These are phyloP conservation scores for Patagioenas fasciata DNA, from an alignment of 2,113 vertebrate genomes.

Conservation along the genomic window DNA sequence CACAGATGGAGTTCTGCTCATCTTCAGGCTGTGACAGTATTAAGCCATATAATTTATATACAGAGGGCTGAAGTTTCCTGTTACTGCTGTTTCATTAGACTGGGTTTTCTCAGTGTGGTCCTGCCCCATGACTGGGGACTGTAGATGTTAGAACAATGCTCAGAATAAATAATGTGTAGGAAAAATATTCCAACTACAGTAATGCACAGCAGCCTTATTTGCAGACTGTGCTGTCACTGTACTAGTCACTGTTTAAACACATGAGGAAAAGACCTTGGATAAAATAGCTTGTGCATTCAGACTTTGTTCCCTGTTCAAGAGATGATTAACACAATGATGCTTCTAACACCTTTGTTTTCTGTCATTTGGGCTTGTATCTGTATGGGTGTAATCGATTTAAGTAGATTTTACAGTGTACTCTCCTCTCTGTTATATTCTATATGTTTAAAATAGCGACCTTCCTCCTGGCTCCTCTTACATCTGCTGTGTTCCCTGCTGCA, in stretches of 20 bases:
- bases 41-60: constrained; percentile 23
- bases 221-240: background rate
- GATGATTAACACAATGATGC: background rate
- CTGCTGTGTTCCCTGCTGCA: background rate
- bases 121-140: constrained; percentile 11
- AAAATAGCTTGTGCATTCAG: background rate
- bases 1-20: constrained; percentile 34
- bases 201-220: background rate
- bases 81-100: constrained; percentile 51
- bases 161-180: background rate
- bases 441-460: background rate
- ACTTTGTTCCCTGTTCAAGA: background rate
- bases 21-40: background rate
- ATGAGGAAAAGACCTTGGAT: background rate
- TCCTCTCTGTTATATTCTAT: background rate
- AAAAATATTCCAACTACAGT: background rate
- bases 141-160: constrained; percentile 9
- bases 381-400: background rate
- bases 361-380: background rate
- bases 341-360: background rate
- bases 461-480: accelerated
- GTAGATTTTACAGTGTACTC: background rate
- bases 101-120: constrained; percentile 43
- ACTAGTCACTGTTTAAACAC: background rate
- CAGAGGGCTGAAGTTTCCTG: constrained; percentile 6